A percentile compares a stretch with the other conserved stretches of the same genome.
These are phyloP conservation scores for Nyctibius grandis DNA, from an alignment of 2,797 vertebrate species.

Conservation along the genomic window DNA sequence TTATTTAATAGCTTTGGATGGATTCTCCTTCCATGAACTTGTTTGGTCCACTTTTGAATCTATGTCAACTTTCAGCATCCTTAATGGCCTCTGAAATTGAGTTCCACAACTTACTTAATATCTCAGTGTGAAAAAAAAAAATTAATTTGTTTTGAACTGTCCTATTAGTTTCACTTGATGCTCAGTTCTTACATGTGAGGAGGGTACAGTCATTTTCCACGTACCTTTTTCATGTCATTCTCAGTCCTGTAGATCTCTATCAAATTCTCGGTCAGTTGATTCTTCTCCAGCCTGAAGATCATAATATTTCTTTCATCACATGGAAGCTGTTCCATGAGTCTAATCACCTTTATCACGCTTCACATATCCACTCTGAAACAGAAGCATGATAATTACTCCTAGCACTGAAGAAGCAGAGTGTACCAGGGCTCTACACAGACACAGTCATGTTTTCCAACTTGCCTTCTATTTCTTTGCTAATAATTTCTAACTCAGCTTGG, in stretches of 20 bases:
- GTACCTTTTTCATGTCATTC: neutral
- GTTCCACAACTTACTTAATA: neutral
- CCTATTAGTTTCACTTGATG: neutral
- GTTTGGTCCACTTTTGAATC: neutral
- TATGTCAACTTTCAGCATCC: neutral
- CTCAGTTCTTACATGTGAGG: neutral
- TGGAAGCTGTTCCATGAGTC: neutral
- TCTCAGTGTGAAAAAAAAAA: too few relatives aligned
- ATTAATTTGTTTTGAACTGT: neutral
- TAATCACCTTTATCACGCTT: neutral
- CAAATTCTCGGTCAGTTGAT: neutral
- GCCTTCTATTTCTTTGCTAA: neutral
- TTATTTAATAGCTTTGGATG: neutral
- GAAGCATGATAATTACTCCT: neutral
- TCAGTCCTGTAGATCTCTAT: neutral
- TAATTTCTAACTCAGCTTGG: neutral
- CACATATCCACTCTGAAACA: neutral
- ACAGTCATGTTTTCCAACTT: neutral
- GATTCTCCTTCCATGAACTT: neutral
- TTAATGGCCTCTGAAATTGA: neutral
- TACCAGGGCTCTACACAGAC: neutral
- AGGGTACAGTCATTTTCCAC: neutral
- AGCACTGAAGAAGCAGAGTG: neutral
- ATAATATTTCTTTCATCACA: neutral
- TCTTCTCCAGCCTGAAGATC: neutral